phyloP scores from a whole-genome alignment of 2,113 vertebrate genomes.

The Xenus cinereus region DNA sequence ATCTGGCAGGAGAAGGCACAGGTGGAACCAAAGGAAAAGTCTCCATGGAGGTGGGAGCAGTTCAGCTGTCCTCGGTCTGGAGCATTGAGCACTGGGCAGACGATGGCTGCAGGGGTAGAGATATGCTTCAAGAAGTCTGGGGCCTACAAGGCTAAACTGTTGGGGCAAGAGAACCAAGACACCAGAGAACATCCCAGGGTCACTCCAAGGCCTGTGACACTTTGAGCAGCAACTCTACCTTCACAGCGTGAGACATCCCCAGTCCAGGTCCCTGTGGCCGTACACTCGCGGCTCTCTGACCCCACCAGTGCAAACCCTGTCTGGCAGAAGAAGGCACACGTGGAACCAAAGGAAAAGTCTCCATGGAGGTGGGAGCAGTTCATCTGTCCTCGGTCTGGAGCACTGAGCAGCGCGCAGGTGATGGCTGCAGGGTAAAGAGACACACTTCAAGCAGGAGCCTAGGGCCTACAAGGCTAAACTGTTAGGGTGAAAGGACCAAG shows the following conservation, averaged over 20 bases:
- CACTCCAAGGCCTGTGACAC: not conserved
- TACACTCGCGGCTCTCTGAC: not conserved
- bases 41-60: not conserved
- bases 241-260: conserved; percentile 37
- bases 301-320: conserved; percentile 66
- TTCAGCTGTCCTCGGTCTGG: not conserved
- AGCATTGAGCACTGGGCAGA: not conserved
- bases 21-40: not conserved
- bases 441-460: not conserved
- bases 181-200: not conserved
- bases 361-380: conserved; percentile 46
- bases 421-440: not conserved
- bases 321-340: conserved; percentile 74
- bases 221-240: conserved; percentile 55
- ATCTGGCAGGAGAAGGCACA: not conserved
- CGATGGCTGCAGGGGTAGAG: not conserved
- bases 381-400: not conserved
- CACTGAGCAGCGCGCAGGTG: not conserved
- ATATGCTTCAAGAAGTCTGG: not conserved
- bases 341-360: conserved; percentile 51
- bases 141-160: not conserved
- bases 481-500: not conserved
- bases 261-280: not conserved
- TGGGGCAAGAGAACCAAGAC: not conserved
- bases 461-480: not conserved